Evolutionary conservation across 2,888 invertebrate genomes (phyloP).

Genomic region (Stenoptilia bipunctidactyla): DNA sequence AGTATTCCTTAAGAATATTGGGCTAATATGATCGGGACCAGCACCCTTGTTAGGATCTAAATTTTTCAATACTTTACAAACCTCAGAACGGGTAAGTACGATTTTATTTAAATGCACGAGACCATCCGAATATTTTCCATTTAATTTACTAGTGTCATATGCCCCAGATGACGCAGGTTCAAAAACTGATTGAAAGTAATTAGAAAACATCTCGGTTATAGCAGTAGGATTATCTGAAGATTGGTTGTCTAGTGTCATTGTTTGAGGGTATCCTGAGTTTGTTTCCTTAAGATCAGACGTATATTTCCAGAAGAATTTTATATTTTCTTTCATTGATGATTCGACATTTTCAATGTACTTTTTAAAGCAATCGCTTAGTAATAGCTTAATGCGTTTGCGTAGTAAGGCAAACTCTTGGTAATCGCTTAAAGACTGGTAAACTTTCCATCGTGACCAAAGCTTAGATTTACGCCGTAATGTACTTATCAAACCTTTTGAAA

Average conservation of each 20-base stretch:
- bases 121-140: neutral
- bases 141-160: neutral
- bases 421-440: neutral
- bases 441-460: neutral
- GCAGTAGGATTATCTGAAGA: neutral
- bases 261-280: neutral
- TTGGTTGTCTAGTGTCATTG: neutral
- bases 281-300: neutral
- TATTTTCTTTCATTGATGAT: too few species aligned
- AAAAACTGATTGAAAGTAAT: neutral
- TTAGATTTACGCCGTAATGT: neutral
- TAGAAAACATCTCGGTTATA: neutral
- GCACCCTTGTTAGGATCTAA: neutral
- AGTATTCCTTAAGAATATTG: conserved; percentile 1
- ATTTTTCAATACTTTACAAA: neutral
- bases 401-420: too few species aligned
- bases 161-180: neutral
- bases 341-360: neutral
- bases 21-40: conserved; percentile 1
- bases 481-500: neutral
- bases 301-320: neutral
- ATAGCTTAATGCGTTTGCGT: too few species aligned
- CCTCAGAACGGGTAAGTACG: neutral
- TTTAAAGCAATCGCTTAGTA: neutral
- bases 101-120: neutral